A percentile compares a stretch with the other conserved stretches of the same genome.
These are phyloP conservation scores for Hoplodrina ambigua DNA, from an alignment of 2,888 invertebrate genomes.

Conservation along the genomic window DNA sequence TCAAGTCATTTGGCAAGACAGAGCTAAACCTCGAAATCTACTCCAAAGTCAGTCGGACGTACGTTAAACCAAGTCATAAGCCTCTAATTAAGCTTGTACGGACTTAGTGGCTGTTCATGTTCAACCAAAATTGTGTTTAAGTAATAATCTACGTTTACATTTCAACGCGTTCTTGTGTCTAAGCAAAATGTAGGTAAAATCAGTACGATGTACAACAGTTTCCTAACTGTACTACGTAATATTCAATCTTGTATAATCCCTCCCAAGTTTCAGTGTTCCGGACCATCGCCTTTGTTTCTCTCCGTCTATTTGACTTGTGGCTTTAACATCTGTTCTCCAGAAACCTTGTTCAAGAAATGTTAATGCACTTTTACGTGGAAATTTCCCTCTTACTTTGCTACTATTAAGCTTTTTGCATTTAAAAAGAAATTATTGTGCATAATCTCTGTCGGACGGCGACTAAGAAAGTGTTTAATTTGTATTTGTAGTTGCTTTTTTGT, in stretches of 20 bases:
- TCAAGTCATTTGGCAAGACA: neutral
- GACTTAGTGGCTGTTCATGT: slow-evolving; percentile 23
- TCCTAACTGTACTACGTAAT: slow-evolving; percentile 47
- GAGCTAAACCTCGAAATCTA: slow-evolving; percentile 20
- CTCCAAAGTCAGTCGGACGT: slow-evolving; percentile 13
- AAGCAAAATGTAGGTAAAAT: slow-evolving; percentile 46
- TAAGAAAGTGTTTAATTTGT: slow-evolving; percentile 64
- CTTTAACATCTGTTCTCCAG: slow-evolving; percentile 69
- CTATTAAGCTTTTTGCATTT: slow-evolving; percentile 54
- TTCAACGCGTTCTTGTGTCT: slow-evolving; percentile 3
- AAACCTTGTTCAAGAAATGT: slow-evolving; percentile 69
- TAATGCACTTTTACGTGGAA: slow-evolving; percentile 69
- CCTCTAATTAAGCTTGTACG: slow-evolving; percentile 43
- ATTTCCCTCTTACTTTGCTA: slow-evolving; percentile 55
- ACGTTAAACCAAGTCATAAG: slow-evolving; percentile 13
- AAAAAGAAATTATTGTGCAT: slow-evolving; percentile 69
- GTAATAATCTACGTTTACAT: slow-evolving; percentile 20
- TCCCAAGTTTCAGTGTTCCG: slow-evolving; percentile 58
- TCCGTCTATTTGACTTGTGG: slow-evolving; percentile 75
- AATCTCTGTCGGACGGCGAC: slow-evolving; percentile 57
- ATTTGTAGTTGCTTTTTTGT: slow-evolving; percentile 45
- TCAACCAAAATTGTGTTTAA: slow-evolving; percentile 16
- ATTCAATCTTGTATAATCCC: slow-evolving; percentile 67
- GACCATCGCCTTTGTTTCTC: slow-evolving; percentile 68
- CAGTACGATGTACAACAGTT: slow-evolving; percentile 31